A percentile compares a stretch with the other conserved stretches of the same genome.
Evolutionary conservation across 2,113 vertebrate genomes (phyloP).

Genomic region (Salminus brasiliensis): DNA sequence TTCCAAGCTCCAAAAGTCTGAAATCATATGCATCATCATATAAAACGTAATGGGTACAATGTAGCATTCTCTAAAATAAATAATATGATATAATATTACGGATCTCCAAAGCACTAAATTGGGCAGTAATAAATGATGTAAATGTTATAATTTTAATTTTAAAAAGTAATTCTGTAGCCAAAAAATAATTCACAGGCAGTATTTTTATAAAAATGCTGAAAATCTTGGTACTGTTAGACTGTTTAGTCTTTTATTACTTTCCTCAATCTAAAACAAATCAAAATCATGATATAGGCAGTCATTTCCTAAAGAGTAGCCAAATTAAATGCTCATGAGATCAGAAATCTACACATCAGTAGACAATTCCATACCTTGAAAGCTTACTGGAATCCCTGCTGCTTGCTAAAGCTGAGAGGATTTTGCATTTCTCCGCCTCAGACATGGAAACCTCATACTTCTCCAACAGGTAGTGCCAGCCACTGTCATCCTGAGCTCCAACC

Average conservation of each 20-base stretch:
- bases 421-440: conserved; percentile 71
- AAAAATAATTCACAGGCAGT: no score
- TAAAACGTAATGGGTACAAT: not conserved
- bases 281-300: no score
- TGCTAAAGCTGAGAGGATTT: conserved; percentile 73
- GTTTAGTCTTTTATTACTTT: no score
- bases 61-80: not conserved
- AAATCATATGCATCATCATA: conserved; percentile 1
- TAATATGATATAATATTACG: no score
- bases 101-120: no score
- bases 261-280: no score
- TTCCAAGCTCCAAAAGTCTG: conserved; percentile 73
- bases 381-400: conserved; percentile 70
- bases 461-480: conserved; percentile 72
- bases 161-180: no score
- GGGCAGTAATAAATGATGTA: no score
- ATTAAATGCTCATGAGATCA: not conserved
- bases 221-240: no score
- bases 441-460: conserved; percentile 69
- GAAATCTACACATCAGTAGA: not conserved
- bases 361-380: conserved; percentile 62
- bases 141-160: no score
- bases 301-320: not conserved
- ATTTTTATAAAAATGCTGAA: no score
- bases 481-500: conserved; percentile 72